These are phyloP conservation scores for Caenorhabditis panamensis DNA, from an alignment of 2,888 invertebrate species.

Conservation along the genomic window DNA sequence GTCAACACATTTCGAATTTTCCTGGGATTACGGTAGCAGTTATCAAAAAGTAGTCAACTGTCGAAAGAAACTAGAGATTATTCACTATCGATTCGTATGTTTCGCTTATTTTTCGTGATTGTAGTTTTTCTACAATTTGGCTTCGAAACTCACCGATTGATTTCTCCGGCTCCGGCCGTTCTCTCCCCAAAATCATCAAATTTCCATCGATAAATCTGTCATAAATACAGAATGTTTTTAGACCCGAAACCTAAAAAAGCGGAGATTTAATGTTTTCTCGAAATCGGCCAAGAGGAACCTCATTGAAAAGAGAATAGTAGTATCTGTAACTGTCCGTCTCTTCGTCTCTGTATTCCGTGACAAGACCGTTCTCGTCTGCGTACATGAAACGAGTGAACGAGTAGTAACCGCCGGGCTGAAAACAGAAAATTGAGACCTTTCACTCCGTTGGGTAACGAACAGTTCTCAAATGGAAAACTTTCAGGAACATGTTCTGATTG, in stretches of 20 bases:
- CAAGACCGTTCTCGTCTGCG: slow-evolving; percentile 39
- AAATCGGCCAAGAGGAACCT: neutral
- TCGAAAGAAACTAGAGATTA: no score
- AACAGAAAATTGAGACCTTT: neutral
- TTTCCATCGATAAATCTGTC: slow-evolving; percentile 29
- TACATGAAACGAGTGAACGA: slow-evolving; percentile 24
- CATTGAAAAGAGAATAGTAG: slow-evolving; percentile 43
- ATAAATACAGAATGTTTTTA: slow-evolving; percentile 38
- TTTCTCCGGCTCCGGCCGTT: neutral
- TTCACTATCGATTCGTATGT: neutral
- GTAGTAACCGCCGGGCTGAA: slow-evolving; percentile 2
- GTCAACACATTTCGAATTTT: no score
- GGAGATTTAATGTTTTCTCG: neutral
- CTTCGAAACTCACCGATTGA: slow-evolving; percentile 6
- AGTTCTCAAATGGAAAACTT: slow-evolving; percentile 39
- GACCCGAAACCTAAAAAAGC: slow-evolving; percentile 37
- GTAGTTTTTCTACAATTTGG: neutral
- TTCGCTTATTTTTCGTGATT: neutral
- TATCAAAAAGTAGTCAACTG: no score
- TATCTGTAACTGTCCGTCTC: neutral
- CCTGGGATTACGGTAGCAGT: no score
- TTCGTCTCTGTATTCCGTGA: slow-evolving; percentile 18
- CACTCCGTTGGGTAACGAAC: neutral
- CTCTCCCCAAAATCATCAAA: slow-evolving; percentile 33
- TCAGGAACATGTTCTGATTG: slow-evolving; percentile 42